Base-by-base conservation (phyloP, 2,797 vertebrate species). In the Varecia variegata region DNA sequence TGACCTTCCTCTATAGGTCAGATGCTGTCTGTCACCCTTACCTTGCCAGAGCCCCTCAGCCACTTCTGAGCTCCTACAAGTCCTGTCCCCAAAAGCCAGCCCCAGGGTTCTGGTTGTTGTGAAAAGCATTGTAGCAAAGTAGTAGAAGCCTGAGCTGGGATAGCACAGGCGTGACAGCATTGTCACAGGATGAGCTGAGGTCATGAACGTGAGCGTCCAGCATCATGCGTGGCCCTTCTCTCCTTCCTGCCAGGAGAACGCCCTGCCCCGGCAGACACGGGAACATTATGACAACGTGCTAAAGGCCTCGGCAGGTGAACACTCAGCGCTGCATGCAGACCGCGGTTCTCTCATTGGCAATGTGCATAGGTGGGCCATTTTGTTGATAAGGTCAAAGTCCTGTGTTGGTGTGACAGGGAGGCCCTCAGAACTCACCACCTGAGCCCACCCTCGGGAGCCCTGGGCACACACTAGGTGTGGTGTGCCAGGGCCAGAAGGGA, bases 401-500 rank as follows among this genome's bases (percentile, higher is more conserved):
- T 27, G 5, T 45, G 43, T 45, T 35, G 35, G 14, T 79, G 35
- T 45, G 65, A 62, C 7, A 32, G 4, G 17, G n/a, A 21, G 56
- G 30, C 43, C 73, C 45, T 62, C 35, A 25, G 45, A 35, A 30
- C 23, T 81, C 38, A n/a, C 45, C 54, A 54, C 30, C 30, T 82
- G 35, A 88, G 17, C n/a, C 58, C 8, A 12, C 35, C n/a, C 86
- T 68, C 4, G 65, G 74, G 12, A 58, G 25, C n/a, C 79, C 27
- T 43, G 18, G 71, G 52, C 40, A 56, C 38, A 67, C 1, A 1
- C 56, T 30, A 17, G 43, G 13, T 6, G 6, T 0, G 0, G 32
- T 35, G 12, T 52, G 27, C 45, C 32, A 47, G 65, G 70, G 17
- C 45, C 45, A 45, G 50, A 79, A 56, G 65, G 43, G 25, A 45